Conservation (phyloP, 2,113 vertebrate genomes). For the Gymnobelideus leadbeateri region DNA sequence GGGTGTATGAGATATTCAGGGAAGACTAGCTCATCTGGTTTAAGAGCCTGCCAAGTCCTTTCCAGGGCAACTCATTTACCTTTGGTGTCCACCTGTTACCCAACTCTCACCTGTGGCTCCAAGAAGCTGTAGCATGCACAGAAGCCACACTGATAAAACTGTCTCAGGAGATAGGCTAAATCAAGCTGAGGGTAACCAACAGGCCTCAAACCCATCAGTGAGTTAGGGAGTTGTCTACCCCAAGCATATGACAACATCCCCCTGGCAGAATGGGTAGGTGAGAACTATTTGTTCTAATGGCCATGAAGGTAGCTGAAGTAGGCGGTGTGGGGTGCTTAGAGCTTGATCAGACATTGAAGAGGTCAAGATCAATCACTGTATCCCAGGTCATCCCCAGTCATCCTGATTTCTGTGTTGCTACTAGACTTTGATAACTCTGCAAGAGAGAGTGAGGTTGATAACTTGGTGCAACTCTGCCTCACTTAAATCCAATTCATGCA, state of each 20-base stretch:
- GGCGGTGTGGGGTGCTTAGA: not conserved
- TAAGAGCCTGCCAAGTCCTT: not conserved
- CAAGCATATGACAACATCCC: not conserved
- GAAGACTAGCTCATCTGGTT: not conserved
- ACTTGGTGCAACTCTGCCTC: not conserved
- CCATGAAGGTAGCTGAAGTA: not conserved
- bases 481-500: not conserved
- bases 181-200: not conserved
- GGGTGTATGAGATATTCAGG: not conserved
- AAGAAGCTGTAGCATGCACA: not conserved
- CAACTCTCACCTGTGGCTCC: not conserved
- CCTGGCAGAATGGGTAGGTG: not conserved
- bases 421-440: not conserved
- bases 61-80: not conserved
- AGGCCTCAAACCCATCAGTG: not conserved
- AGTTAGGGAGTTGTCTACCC: not conserved
- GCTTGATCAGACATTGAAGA: not conserved
- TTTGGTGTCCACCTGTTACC: not conserved
- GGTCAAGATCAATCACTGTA: not conserved
- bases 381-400: not conserved
- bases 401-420: not conserved
- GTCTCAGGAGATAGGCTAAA: not conserved
- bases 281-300: not conserved
- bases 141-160: not conserved
- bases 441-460: not conserved